These are phyloP conservation scores for Rostratula benghalensis DNA, from an alignment of 2,113 vertebrate genomes.

Conservation along the genomic window DNA sequence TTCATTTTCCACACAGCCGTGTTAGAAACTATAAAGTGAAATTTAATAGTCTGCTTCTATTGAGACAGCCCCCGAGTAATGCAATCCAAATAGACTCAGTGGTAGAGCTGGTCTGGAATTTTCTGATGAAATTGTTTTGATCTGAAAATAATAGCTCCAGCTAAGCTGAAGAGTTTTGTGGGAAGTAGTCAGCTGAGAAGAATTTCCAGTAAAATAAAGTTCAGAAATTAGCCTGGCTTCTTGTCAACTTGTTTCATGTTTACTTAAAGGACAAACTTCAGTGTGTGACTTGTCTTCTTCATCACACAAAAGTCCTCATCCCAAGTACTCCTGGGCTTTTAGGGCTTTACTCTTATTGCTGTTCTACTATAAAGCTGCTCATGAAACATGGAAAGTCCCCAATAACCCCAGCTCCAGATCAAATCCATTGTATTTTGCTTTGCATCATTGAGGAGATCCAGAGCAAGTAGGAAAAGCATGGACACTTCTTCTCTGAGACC, in stretches of 20 bases:
- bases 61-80: not conserved
- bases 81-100: not conserved
- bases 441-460: not conserved
- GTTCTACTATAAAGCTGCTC: not conserved
- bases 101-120: conserved; percentile 4
- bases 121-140: conserved; percentile 27
- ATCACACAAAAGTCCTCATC: not conserved
- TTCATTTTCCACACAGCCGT: not conserved
- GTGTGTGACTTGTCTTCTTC: not conserved
- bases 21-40: conserved; percentile 9
- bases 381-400: not conserved
- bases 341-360: not conserved
- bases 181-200: conserved; percentile 19
- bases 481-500: not conserved
- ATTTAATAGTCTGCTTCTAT: conserved; percentile 14
- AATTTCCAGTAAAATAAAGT: conserved; percentile 26
- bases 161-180: not conserved
- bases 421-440: not conserved
- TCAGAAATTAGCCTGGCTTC: not conserved
- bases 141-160: conserved; percentile 24
- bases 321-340: not conserved
- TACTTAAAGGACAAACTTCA: not conserved
- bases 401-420: not conserved
- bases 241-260: not conserved
- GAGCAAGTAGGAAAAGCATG: not conserved